Evolutionary conservation across 30 jellyfish, hydroid and myxozoan species (phyloP).

Genomic region (Aurelia aurita complex sp. Pacific): DNA sequence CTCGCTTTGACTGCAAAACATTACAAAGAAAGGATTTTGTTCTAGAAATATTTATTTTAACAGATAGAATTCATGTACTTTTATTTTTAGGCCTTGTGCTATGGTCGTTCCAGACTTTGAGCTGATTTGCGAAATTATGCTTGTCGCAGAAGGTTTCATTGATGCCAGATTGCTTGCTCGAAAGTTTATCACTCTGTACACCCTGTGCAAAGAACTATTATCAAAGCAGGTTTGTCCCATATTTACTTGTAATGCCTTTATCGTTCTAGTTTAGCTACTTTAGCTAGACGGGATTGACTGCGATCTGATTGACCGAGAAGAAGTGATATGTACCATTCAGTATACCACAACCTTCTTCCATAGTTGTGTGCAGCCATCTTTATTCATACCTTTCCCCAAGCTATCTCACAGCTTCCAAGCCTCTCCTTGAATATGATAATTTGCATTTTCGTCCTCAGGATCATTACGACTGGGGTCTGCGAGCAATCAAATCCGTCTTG

Average conservation of each 20-base stretch:
- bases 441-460: constrained; percentile 49
- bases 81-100: constrained; percentile 90
- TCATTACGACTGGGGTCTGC: constrained; percentile 98
- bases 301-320: no score
- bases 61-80: not conserved
- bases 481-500: constrained; percentile 96
- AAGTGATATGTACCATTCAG: no score
- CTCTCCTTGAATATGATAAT: not conserved
- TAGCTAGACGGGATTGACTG: no score
- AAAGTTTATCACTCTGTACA: constrained; percentile 92
- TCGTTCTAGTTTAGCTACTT: no score
- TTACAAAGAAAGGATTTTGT: no score
- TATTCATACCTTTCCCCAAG: no score
- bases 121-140: constrained; percentile 95
- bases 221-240: constrained; percentile 80
- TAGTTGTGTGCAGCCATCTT: no score
- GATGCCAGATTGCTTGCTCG: constrained; percentile 96
- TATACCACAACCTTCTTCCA: no score
- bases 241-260: no score
- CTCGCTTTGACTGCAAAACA: no score
- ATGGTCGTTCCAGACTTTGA: constrained; percentile 99
- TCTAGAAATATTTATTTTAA: no score
- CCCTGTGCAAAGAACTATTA: constrained; percentile 91
- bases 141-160: constrained; percentile 97
- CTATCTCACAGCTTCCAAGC: not conserved